A percentile compares a stretch with the other conserved stretches of the same genome.
These are phyloP conservation scores for Tetropium fuscum DNA, from an alignment of 2,888 invertebrate genomes.

Conservation along the genomic window DNA sequence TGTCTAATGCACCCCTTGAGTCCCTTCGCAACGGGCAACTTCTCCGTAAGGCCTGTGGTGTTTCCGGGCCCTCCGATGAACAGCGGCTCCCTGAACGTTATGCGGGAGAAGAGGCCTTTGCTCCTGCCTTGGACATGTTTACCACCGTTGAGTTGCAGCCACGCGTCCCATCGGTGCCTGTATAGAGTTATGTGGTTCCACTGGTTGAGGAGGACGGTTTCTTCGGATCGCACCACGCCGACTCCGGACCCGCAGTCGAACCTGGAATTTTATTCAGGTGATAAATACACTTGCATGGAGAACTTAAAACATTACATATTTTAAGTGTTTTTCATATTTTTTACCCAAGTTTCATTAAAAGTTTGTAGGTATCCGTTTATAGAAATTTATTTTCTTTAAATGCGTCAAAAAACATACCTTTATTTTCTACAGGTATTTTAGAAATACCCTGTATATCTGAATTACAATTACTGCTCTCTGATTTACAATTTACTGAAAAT, in stretches of 20 bases:
- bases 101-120: constrained; percentile 93
- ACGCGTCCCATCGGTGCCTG: constrained; percentile 93
- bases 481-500: too few relatives aligned
- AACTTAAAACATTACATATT: too few relatives aligned
- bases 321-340: too few relatives aligned
- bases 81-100: constrained; percentile 93
- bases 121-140: constrained; percentile 90
- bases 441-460: too few relatives aligned
- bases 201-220: constrained; percentile 85
- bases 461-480: too few relatives aligned
- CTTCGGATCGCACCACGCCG: constrained; percentile 86
- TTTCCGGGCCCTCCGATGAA: constrained; percentile 94
- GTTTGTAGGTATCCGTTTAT: too few relatives aligned
- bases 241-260: constrained; percentile 97
- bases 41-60: constrained; percentile 83
- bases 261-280: constrained; percentile 69
- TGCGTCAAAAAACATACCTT: too few relatives aligned
- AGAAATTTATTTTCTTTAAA: too few relatives aligned
- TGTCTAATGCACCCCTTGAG: constrained; percentile 92
- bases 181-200: constrained; percentile 94
- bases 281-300: too few relatives aligned
- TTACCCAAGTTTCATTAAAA: too few relatives aligned
- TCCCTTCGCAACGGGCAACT: constrained; percentile 83
- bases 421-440: too few relatives aligned
- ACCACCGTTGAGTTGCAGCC: constrained; percentile 90